These are phyloP conservation scores for Lithophane ornitopus DNA, from an alignment of 2,888 invertebrate genomes.

Conservation along the genomic window DNA sequence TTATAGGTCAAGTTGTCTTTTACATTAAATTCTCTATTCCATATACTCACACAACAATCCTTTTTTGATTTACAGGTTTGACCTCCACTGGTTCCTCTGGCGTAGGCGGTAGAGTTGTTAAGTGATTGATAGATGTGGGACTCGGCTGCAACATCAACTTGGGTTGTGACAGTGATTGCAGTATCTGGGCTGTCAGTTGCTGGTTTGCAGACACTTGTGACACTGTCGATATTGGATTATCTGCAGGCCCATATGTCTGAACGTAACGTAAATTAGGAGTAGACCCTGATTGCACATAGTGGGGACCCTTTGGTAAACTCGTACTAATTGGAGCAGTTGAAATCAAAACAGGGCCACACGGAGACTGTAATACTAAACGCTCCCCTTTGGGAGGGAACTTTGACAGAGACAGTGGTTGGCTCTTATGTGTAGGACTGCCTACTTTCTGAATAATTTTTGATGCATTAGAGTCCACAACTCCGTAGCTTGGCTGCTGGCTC, in stretches of 20 bases:
- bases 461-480: constrained; percentile 81
- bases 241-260: constrained; percentile 83
- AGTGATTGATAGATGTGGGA: constrained; percentile 74
- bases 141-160: constrained; percentile 83
- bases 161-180: constrained; percentile 90
- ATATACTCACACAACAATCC: constrained; percentile 86
- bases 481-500: constrained; percentile 80
- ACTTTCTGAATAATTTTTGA: constrained; percentile 88
- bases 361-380: constrained; percentile 85
- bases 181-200: constrained; percentile 91
- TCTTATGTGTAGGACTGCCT: constrained; percentile 85
- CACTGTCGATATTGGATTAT: constrained; percentile 82
- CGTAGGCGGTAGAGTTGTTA: constrained; percentile 67
- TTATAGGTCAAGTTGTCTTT: neutral
- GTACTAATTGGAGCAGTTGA: constrained; percentile 85
- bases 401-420: constrained; percentile 77
- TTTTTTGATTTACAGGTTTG: constrained; percentile 82
- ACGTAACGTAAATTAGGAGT: constrained; percentile 87
- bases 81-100: constrained; percentile 78
- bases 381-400: constrained; percentile 84
- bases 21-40: neutral
- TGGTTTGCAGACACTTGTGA: constrained; percentile 91
- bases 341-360: constrained; percentile 86
- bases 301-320: constrained; percentile 85
- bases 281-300: constrained; percentile 88